Evolutionary conservation across 2,797 vertebrate genomes (phyloP), one percentile per base, ranked within the genome.

Genomic region (Sylvia borin): DNA sequence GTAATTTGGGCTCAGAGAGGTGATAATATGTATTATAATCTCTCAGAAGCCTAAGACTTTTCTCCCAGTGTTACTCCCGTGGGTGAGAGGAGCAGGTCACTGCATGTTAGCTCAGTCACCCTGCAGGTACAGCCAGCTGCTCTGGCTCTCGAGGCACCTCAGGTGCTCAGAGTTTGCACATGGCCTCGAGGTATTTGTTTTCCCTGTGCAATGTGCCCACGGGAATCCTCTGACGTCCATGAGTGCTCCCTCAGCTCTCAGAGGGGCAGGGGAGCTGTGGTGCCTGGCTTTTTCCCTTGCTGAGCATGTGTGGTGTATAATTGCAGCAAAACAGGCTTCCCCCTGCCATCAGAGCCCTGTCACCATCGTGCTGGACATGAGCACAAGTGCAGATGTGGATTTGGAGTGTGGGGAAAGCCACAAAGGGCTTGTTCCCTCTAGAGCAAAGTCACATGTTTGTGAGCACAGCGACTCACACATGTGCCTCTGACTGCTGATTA

Each of bases 291-390:
- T 43, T 78, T 51, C 47, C 54, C 34, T 26, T 40, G 60, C 26
- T 0, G 12, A 54, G 10, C 8, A 0, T 4, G 21, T 79, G 71
- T 1, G 0, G 43, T 47, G 38, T 42, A 0, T 17, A 84, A 60
- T 1, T 66, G 24, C 21, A 75, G 76, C 31, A 60, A 11, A 80
- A 36, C 20, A 54, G 75, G 50, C 85, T 85, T 76, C 57, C 74
- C 7, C 27, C 27, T 64, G 66, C 43, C 26, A 16, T 7, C 66
- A 71, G 50, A 50, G 50, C 58, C 48, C 66, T 50, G 36, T 66
- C 32, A 48, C 2, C 1, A 3, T 5, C 0, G 0, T 13, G 29
- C 64, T 21, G 1, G 3, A 58, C 18, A 11, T 1, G 1, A n/a
- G 51, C 55, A 32, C 27, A 3, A 24, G 26, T 19, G n/a, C n/a